Percentiles rank a stretch among this genome's conserved stretches.
Evolutionary conservation across 1,140 invertebrate species (phyloP).

Genomic region (Yoshiicerus persimilis): DNA sequence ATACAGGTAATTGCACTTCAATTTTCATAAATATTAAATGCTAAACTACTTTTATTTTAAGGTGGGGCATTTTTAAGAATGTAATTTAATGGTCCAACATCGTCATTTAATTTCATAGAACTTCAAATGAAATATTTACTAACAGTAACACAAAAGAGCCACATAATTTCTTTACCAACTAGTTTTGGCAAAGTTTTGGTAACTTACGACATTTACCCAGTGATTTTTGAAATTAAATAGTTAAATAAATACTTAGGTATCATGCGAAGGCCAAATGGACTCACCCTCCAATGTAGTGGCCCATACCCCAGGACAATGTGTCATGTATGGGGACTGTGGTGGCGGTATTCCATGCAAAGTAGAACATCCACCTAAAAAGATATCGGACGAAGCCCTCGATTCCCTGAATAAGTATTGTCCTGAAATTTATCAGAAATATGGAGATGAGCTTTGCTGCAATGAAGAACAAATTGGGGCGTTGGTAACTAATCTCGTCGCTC

Average conservation of each 20-base stretch:
- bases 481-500: conserved; percentile 51
- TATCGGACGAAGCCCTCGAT: conserved; percentile 50
- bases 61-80: too few species aligned
- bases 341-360: conserved; percentile 53
- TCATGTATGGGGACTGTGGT: conserved; percentile 52
- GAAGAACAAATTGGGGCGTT: conserved; percentile 53
- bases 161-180: too few species aligned
- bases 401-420: conserved; percentile 52
- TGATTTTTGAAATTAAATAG: not conserved
- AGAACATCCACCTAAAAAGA: conserved; percentile 51
- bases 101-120: too few species aligned
- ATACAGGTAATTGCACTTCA: too few species aligned
- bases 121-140: too few species aligned
- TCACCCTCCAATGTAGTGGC: not conserved
- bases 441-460: conserved; percentile 53
- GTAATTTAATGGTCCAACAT: too few species aligned
- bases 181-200: too few species aligned
- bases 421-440: conserved; percentile 51
- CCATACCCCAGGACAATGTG: not conserved
- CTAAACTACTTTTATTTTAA: too few species aligned
- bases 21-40: too few species aligned
- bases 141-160: too few species aligned
- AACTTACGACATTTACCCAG: not conserved
- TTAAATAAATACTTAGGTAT: not conserved
- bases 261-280: not conserved